phyloP scores from a whole-genome alignment of 2,797 vertebrate genomes.

The Anableps anableps region DNA sequence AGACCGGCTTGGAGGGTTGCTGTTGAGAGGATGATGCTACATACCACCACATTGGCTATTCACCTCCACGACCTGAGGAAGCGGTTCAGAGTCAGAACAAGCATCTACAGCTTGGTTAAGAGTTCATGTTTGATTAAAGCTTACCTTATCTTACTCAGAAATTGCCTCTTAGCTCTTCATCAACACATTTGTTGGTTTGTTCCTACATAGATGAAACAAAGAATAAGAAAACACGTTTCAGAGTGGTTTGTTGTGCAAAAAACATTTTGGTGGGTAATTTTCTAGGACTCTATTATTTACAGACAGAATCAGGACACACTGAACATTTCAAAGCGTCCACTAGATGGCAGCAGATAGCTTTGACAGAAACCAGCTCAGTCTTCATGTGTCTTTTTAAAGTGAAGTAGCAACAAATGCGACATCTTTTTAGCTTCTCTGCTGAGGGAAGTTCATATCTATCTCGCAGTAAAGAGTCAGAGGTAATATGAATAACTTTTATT shows the following conservation, averaged over 20 bases:
- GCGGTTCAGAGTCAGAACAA: neutral
- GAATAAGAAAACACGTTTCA: too few relatives aligned
- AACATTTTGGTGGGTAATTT: too few relatives aligned
- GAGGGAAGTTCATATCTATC: too few relatives aligned
- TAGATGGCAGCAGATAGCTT: neutral
- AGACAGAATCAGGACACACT: too few relatives aligned
- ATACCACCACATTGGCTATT: neutral
- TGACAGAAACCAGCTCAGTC: neutral
- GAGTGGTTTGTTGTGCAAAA: too few relatives aligned
- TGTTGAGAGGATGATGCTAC: neutral
- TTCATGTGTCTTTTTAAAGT: neutral
- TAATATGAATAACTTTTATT: neutral
- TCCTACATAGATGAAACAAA: too few relatives aligned
- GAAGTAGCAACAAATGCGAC: neutral
- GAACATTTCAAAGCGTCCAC: neutral
- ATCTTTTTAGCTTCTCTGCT: slow-evolving; percentile 12
- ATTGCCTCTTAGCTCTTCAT: too few relatives aligned
- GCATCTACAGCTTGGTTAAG: neutral
- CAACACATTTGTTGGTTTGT: too few relatives aligned
- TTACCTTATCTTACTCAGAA: neutral
- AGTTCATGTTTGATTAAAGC: neutral
- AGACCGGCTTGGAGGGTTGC: neutral
- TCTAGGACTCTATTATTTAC: too few relatives aligned
- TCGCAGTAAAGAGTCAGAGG: neutral
- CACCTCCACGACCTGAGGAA: slow-evolving; percentile 2